Conservation (phyloP, 2,797 vertebrate genomes). For the Loriculus beryllinus region DNA sequence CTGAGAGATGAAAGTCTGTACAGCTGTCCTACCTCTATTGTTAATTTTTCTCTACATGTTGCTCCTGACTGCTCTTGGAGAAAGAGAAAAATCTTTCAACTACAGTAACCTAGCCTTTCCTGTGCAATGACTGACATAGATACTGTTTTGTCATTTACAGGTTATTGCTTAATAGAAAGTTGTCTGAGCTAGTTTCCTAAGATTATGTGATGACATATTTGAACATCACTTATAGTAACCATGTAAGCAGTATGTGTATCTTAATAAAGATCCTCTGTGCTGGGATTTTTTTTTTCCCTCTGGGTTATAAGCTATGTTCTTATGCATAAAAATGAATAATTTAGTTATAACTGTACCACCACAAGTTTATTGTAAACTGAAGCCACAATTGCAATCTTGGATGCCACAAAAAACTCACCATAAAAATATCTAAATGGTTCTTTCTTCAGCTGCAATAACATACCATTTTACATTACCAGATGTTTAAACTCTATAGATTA, state of each 20-base stretch:
- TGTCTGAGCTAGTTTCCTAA: conserved; percentile 12
- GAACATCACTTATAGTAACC: background rate
- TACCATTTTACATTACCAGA: conserved; percentile 48
- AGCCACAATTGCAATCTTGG: conserved; percentile 38
- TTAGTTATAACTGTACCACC: conserved; percentile 21
- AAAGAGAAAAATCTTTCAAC: conserved; percentile 44
- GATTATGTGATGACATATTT: conserved; percentile 28
- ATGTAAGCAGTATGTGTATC: background rate
- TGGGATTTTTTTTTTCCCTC: background rate
- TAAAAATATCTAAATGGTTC: conserved; percentile 33
- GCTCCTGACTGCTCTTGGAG: background rate
- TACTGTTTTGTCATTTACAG: conserved; percentile 34
- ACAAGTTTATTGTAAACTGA: conserved; percentile 47
- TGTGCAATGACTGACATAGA: conserved; percentile 6
- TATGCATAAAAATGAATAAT: conserved; percentile 36
- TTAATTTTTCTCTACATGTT: background rate
- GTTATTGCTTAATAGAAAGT: conserved; percentile 45
- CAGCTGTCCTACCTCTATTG: background rate
- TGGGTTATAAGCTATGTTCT: conserved; percentile 1
- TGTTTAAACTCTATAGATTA: conserved; percentile 50
- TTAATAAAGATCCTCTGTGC: conserved; percentile 33
- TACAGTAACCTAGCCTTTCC: background rate
- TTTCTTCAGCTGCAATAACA: conserved; percentile 42
- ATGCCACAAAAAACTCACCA: background rate
- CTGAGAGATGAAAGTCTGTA: background rate